Conservation (phyloP, 2,797 vertebrate genomes). For the Pseudopleuronectes americanus region DNA sequence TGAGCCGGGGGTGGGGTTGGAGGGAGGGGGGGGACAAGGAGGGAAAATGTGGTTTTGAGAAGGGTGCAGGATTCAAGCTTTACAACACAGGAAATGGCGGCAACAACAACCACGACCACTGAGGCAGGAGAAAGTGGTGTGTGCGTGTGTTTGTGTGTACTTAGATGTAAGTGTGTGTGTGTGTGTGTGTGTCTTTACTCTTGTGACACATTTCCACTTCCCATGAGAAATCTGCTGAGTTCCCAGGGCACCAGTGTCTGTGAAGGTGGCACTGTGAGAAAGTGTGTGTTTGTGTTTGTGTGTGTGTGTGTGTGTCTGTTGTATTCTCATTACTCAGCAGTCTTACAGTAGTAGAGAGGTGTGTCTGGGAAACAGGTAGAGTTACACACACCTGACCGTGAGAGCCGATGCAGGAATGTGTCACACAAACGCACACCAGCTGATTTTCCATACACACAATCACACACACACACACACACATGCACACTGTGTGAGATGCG, state of each 20-base stretch:
- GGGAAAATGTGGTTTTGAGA: constrained; percentile 16
- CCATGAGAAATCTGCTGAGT: constrained; percentile 61
- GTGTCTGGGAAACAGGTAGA: constrained; percentile 72
- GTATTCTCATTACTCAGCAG: constrained; percentile 71
- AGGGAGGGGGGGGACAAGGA: not conserved
- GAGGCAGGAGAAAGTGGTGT: constrained; percentile 44
- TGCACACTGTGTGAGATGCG: constrained; percentile 47
- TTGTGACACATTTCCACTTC: constrained; percentile 61
- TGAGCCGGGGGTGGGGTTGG: constrained; percentile 3
- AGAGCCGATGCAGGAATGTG: constrained; percentile 51
- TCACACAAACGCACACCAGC: constrained; percentile 31
- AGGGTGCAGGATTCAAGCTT: constrained; percentile 38
- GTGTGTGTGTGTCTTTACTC: constrained; percentile 21
- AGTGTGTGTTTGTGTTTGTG: constrained; percentile 18
- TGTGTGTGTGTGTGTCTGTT: constrained; percentile 16
- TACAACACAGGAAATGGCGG: constrained; percentile 48
- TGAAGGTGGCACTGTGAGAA: constrained; percentile 36
- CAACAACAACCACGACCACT: constrained; percentile 16
- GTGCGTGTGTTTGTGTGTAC: constrained; percentile 11
- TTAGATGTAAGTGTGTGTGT: constrained; percentile 13
- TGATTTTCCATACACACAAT: not conserved
- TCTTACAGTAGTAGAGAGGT: constrained; percentile 37
- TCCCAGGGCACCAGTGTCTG: constrained; percentile 50
- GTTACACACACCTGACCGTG: constrained; percentile 68
- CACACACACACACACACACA: not conserved